Evolutionary conservation across 2,113 vertebrate species (phyloP), one percentile per base, ranked within the genome.

Genomic region (Eidolon helvum): DNA sequence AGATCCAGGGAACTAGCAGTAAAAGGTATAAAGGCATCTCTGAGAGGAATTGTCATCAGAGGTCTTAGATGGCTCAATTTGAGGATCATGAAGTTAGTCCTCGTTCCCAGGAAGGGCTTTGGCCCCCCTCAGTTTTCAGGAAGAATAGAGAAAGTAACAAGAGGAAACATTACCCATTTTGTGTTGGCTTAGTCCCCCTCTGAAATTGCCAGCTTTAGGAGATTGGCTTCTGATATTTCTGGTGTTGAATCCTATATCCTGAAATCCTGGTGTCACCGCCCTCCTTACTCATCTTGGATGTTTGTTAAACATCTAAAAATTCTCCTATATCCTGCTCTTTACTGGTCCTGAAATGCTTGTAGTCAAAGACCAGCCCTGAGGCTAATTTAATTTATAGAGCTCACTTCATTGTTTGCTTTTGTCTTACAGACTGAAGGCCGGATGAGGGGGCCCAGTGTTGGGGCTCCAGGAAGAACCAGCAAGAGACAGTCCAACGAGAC

Each of bases 401-500:
- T 65, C 7, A 0, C 69, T 91, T 97, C 2, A 92, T 61, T 86
- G 43, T 97, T 87, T 87, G 59, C 90, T 50, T 97, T 63, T 98
- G 30, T 93, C 93, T 90, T 98, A 28, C 97, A 98, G 98, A 79
- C 96, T 94, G 99, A 99, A 98, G 99, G 98, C 94, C 99, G 99
- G 95, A 99, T 99, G 98, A 99, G 98, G 90, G 99, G 99, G 33
- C 97, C 99, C 12, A 99, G 98, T 4, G 98, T 98, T 85, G 99
- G 99, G 96, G 96, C 98, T 95, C 99, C 99, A 1, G 98, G 99
- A 97, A 99, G 98, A 97, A 98, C 98, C 82, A 98, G 90, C 97
- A 98, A 98, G 98, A 98, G 98, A 97, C 99, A 98, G 97, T 98
- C 99, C 88, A 99, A 99, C 0, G 99, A 99, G 96, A 99, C 99